Base-by-base conservation (phyloP, 2,888 invertebrate species). In the Latheticus oryzae region DNA sequence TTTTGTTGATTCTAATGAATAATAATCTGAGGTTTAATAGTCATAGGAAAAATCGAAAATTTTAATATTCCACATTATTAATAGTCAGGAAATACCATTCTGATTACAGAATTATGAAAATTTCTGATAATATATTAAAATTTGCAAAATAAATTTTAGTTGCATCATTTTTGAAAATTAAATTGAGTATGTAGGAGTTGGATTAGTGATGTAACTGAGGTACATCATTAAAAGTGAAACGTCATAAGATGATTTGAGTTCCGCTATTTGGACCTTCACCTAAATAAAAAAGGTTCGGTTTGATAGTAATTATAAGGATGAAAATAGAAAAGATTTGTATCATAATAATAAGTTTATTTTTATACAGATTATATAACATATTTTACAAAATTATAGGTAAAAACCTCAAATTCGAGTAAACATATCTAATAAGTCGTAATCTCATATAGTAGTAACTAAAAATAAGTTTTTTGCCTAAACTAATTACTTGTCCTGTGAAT, bases 371-470 rank as follows among this genome's bases (percentile, higher is more conserved):
- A 54, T 59, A 17, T 43, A 53, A 53, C 50, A 50, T 54, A 43
- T 54, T 59, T 42, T 51, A 57, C 52, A 57, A 43, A 57, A 43
- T 42, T 11, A 42, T 52, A 30, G 40, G 30, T 43, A 40, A 48
- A 35, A 28, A 15, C 55, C 26, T 21, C 13, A 23, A 16, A 47
- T 33, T 40, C 42, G 23, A 50, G 33, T 16, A 28, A 54, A 48
- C 40, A 32, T 17, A 48, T 40, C 51, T 43, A 55, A 57, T 57
- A 60, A 60, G 60, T 60, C 60, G 60, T 60, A 60, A 57, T 60
- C 57, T 60, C 60, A 53, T 43, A 53, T 48, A 8, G n/a, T n/a
- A n/a, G 33, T 51, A 54, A 54, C 58, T 52, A 58, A 58, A 58
- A 47, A 7, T 53, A 53, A 35, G 26, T 12, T 23, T 7, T 24